phyloP scores from a whole-genome alignment of 2,797 vertebrate genomes.

The Arctocebus calabarensis region DNA sequence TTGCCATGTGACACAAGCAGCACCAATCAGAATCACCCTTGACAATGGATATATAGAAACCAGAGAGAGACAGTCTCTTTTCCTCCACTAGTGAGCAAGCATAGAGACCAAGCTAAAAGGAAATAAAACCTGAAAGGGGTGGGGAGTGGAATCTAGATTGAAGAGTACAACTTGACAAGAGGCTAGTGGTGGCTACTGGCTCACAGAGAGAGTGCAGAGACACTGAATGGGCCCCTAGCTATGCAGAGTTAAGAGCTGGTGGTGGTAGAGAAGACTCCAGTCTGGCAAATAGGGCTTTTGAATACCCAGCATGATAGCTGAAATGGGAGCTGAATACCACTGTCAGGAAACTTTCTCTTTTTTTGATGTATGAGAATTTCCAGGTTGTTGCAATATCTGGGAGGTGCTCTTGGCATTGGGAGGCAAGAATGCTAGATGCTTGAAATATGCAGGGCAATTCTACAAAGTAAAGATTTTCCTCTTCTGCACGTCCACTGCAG shows the following conservation, averaged over 20 bases:
- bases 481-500: background rate
- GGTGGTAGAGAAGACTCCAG: background rate
- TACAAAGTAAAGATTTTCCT: background rate
- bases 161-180: background rate
- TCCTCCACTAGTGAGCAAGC: background rate
- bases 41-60: background rate
- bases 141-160: background rate
- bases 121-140: background rate
- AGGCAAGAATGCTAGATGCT: background rate
- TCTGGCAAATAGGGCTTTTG: background rate
- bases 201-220: background rate
- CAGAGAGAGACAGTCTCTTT: background rate
- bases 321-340: background rate
- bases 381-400: background rate
- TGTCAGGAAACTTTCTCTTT: background rate
- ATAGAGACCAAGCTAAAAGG: background rate
- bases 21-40: background rate
- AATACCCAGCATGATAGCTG: background rate
- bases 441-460: background rate
- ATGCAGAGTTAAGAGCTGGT: background rate
- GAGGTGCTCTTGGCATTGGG: background rate
- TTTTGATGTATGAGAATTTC: background rate
- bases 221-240: background rate
- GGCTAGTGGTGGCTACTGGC: background rate
- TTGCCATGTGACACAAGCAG: background rate